Conservation (phyloP, 2,113 vertebrate genomes). For the Catharus minimus region DNA sequence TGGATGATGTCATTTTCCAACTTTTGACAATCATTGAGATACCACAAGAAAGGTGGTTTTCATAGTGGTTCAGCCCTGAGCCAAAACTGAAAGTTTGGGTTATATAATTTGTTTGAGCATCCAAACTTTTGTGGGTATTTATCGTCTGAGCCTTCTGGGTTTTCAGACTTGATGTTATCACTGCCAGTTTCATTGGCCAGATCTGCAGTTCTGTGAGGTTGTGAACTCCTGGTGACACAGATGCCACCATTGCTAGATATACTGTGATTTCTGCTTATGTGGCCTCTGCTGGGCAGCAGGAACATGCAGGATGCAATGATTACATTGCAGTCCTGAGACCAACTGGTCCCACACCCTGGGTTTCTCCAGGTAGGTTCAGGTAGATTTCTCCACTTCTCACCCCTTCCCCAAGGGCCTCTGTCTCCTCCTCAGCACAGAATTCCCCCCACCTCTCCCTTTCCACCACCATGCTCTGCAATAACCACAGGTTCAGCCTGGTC, state of each 20-base stretch:
- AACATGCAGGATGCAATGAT: background rate
- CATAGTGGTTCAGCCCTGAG: background rate
- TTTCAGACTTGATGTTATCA: background rate
- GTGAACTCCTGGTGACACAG: background rate
- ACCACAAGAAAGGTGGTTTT: background rate
- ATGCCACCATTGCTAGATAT: background rate
- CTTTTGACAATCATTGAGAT: background rate
- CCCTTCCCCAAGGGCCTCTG: background rate
- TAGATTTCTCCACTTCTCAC: fast-evolving
- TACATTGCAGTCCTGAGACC: background rate
- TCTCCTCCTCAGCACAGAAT: background rate
- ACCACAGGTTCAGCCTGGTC: background rate
- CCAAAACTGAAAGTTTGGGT: background rate
- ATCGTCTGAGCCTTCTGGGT: fast-evolving
- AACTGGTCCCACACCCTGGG: background rate
- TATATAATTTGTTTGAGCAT: background rate
- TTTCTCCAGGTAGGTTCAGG: background rate
- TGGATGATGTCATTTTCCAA: background rate
- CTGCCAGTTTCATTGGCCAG: background rate
- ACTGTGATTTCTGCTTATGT: background rate
- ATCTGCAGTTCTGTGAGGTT: background rate
- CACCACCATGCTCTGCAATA: background rate
- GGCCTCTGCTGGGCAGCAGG: background rate
- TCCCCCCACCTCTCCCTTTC: background rate
- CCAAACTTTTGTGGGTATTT: background rate